These are phyloP conservation scores for Ceraclea dissimilis DNA, from an alignment of 2,888 invertebrate genomes.

Conservation along the genomic window DNA sequence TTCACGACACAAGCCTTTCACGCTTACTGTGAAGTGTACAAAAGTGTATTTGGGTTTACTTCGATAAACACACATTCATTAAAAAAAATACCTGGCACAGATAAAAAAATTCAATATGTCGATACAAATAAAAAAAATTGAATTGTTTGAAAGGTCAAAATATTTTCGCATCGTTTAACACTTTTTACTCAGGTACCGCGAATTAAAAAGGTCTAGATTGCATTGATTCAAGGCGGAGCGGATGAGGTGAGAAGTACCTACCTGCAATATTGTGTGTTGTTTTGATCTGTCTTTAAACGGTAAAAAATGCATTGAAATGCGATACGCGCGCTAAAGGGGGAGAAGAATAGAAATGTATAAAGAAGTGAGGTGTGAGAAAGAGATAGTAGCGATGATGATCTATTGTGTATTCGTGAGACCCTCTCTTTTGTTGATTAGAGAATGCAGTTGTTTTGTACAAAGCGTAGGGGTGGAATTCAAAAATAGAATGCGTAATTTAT, in stretches of 20 bases:
- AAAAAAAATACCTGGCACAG: too few relatives aligned
- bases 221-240: not conserved
- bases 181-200: too few relatives aligned
- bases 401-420: slow-evolving; percentile 8
- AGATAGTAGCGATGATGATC: slow-evolving; percentile 17
- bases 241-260: not conserved
- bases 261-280: not conserved
- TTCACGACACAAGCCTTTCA: too few relatives aligned
- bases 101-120: too few relatives aligned
- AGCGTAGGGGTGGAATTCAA: slow-evolving; percentile 1
- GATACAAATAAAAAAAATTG: too few relatives aligned
- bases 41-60: too few relatives aligned
- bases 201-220: too few relatives aligned
- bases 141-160: too few relatives aligned
- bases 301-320: slow-evolving; percentile 9
- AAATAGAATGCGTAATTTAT: not conserved
- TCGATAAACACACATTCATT: too few relatives aligned
- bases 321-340: slow-evolving; percentile 10
- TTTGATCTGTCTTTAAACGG: slow-evolving; percentile 12
- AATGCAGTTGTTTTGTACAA: slow-evolving; percentile 9
- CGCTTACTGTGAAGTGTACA: too few relatives aligned
- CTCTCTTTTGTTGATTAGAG: slow-evolving; percentile 7
- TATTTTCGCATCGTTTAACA: too few relatives aligned
- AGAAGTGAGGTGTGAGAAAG: slow-evolving; percentile 20
- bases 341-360: slow-evolving; percentile 8